Evolutionary conservation across 2,797 vertebrate species (phyloP), one percentile per base, ranked within the genome.

Genomic region (Brachyrhaphis roseni): DNA sequence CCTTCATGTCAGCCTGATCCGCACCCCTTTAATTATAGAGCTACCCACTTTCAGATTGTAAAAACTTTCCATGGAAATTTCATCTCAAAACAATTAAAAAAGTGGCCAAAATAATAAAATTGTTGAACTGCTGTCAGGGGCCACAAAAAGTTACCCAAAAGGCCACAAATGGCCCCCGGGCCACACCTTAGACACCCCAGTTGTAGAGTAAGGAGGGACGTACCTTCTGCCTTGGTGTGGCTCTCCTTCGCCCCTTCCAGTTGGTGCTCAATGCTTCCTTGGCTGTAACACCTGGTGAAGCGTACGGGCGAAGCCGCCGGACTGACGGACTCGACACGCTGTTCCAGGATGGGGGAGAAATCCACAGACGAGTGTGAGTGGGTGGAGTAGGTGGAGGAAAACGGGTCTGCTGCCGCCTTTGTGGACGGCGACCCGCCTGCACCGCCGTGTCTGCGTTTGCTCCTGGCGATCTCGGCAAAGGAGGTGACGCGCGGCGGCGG

Each of bases 401-500:
- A 96, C 1, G 96, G 95, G 72, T 98, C 98, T 0, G 93, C 90
- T 15, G 95, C 91, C 5, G 87, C 86, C 51, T 95, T 96, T 36
- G 94, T 84, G 0, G 96, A 95, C 0, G 98, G 97, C 0, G 97
- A 97, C 0, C 93, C 93, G 23, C 95, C 91, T 0, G 57, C 43
- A 0, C 77, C 81, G 8, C 88, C 93, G 0, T 94, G 95, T 85
- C 95, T 97, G 8, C 96, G 97, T 78, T 98, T 95, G 82, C 97
- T 97, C 57, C 97, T 96, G 34, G 98, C 98, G 0, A 99, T 96
- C 84, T 99, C 98, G 0, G 98, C 97, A 0, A 99, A 99, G 16
- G 98, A 99, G 1, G 98, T 99, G 77, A 99, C 98, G 6, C 98
- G 94, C 0, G 95, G 96, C 0, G 78, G 84, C 6, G 83, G 74